Evolutionary conservation across 2,113 vertebrate genomes (phyloP).

Genomic region (Elanus axillaris): DNA sequence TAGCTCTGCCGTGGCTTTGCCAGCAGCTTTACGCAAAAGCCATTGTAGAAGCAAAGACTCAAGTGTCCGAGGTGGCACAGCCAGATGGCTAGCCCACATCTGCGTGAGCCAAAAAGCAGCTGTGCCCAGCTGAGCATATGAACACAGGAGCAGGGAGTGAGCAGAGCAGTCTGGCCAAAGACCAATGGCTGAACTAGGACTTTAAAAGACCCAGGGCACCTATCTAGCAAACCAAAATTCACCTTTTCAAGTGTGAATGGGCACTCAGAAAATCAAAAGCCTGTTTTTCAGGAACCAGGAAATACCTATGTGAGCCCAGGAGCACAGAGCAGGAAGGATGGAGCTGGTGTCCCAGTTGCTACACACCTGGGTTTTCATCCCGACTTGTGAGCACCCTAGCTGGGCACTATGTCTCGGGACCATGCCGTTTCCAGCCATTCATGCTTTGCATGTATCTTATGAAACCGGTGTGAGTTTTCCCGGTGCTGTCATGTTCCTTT

Average conservation of each 20-base stretch:
- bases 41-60: not conserved
- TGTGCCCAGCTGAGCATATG: not conserved
- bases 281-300: not conserved
- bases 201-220: not conserved
- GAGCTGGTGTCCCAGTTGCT: not conserved
- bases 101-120: not conserved
- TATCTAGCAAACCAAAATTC: not conserved
- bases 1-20: not conserved
- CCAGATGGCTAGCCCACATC: too few relatives aligned
- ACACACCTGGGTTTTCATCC: not conserved
- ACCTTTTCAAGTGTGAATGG: not conserved
- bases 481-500: not conserved
- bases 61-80: not conserved
- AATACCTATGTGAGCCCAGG: not conserved
- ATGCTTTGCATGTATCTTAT: rapidly evolving
- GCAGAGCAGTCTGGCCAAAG: not conserved
- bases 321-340: not conserved
- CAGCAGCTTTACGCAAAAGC: not conserved
- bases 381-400: not conserved
- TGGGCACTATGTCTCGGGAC: not conserved
- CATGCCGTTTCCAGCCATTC: not conserved
- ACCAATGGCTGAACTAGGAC: not conserved
- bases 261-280: not conserved
- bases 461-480: not conserved
- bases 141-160: not conserved